Conservation (phyloP, 2,888 invertebrate species). For the Drosophila macrospina region DNA sequence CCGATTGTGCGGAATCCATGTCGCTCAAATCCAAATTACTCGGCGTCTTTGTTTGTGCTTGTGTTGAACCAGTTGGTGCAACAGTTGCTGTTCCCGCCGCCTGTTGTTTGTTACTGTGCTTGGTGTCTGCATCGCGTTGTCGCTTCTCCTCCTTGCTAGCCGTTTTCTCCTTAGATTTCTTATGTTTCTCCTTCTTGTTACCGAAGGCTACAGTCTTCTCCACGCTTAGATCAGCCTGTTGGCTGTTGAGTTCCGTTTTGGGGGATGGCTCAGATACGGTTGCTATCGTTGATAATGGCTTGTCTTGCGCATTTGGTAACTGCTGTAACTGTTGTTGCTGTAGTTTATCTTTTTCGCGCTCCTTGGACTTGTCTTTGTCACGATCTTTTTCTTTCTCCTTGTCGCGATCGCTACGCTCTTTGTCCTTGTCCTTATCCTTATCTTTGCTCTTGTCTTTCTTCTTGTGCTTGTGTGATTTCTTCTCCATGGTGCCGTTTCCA, state of each 20-base stretch:
- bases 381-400: slow-evolving; percentile 62
- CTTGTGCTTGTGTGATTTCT: slow-evolving; percentile 88
- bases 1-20: slow-evolving; percentile 80
- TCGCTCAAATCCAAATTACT: slow-evolving; percentile 82
- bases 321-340: slow-evolving; percentile 31
- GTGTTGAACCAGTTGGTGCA: slow-evolving; percentile 7
- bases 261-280: slow-evolving; percentile 40
- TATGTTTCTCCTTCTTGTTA: slow-evolving; percentile 75
- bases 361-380: slow-evolving; percentile 56
- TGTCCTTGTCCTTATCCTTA: slow-evolving; percentile 78
- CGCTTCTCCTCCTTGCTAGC: slow-evolving; percentile 78
- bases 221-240: slow-evolving; percentile 23
- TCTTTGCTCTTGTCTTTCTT: slow-evolving; percentile 89
- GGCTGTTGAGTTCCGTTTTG: slow-evolving; percentile 46
- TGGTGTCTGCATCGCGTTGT: slow-evolving; percentile 48
- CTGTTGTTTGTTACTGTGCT: slow-evolving; percentile 45
- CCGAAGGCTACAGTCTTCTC: slow-evolving; percentile 43
- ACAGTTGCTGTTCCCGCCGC: slow-evolving; percentile 5
- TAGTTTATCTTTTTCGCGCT: slow-evolving; percentile 44
- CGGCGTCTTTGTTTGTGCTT: slow-evolving; percentile 45
- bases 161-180: slow-evolving; percentile 77
- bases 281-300: slow-evolving; percentile 38
- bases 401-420: slow-evolving; percentile 60
- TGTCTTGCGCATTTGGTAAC: slow-evolving; percentile 27
- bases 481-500: slow-evolving; percentile 83